Conservation (phyloP, 2,113 vertebrate species). For the Pedetes capensis region DNA sequence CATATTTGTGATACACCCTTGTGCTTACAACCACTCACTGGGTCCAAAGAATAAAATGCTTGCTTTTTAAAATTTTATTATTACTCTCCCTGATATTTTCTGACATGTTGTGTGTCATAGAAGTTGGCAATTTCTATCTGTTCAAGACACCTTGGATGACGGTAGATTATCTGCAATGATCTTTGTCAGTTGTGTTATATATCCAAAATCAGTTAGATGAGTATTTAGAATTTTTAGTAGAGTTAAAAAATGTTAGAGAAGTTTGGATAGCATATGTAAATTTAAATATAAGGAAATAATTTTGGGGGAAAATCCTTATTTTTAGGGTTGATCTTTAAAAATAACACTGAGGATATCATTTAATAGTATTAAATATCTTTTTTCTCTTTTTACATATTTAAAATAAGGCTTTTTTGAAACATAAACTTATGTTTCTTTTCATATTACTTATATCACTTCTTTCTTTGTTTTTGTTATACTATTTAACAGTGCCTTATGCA, state of each 20-base stretch:
- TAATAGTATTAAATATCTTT: neutral
- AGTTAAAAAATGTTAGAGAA: neutral
- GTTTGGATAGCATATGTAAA: neutral
- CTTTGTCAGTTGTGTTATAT: constrained; percentile 54
- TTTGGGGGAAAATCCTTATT: neutral
- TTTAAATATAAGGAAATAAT: neutral
- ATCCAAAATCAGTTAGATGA: constrained; percentile 23
- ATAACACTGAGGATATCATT: neutral
- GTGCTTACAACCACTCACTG: constrained; percentile 37
- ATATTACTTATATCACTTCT: neutral
- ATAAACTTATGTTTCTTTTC: neutral
- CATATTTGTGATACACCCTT: constrained; percentile 65
- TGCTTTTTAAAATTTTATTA: neutral
- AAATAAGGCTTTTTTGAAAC: neutral
- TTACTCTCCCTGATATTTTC: constrained; percentile 63
- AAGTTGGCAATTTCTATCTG: constrained; percentile 50
- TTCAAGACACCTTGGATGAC: constrained; percentile 32
- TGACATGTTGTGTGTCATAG: constrained; percentile 73
- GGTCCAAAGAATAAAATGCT: constrained; percentile 1
- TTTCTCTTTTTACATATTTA: neutral
- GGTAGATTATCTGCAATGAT: constrained; percentile 51
- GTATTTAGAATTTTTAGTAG: constrained; percentile 33
- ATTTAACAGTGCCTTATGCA: neutral
- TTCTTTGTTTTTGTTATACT: neutral
- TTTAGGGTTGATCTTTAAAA: neutral